A percentile compares a stretch with the other conserved stretches of the same genome.
phyloP scores from a whole-genome alignment of 1,140 invertebrate genomes.

The Trichogramma pretiosum region DNA sequence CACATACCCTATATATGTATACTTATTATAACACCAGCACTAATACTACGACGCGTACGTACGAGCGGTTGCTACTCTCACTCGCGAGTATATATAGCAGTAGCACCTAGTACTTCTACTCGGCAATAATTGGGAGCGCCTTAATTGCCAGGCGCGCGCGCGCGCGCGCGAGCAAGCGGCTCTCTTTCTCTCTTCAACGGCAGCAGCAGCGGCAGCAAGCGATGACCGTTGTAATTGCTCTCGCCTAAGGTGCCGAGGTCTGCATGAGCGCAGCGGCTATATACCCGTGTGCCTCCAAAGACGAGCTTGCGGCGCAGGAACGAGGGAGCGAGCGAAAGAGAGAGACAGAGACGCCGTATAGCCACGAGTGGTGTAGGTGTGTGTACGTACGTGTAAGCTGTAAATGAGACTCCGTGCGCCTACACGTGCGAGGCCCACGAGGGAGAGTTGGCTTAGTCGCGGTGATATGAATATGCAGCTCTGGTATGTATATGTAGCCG shows the following conservation, averaged over 20 bases:
- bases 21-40: too few relatives aligned
- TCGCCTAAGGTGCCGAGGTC: constrained; percentile 29
- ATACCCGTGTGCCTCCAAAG: too few relatives aligned
- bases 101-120: not conserved
- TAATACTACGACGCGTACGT: too few relatives aligned
- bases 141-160: constrained; percentile 37
- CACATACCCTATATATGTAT: too few relatives aligned
- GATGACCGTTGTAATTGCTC: constrained; percentile 40
- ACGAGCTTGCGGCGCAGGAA: not conserved
- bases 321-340: not conserved
- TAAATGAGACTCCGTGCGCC: not conserved
- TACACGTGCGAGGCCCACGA: too few relatives aligned
- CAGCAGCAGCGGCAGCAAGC: too few relatives aligned
- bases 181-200: too few relatives aligned
- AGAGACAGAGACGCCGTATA: not conserved
- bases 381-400: not conserved
- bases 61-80: too few relatives aligned
- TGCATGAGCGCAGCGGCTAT: constrained; percentile 1
- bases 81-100: too few relatives aligned
- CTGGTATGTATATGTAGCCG: too few relatives aligned
- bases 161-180: constrained; percentile 33
- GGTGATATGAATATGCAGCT: too few relatives aligned
- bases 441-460: too few relatives aligned
- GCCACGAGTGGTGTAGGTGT: not conserved
- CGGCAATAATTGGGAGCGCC: constrained; percentile 39